A percentile compares a stretch with the other conserved stretches of the same genome.
Evolutionary conservation across 2,797 vertebrate species (phyloP).

Genomic region (Enoplosus armatus): DNA sequence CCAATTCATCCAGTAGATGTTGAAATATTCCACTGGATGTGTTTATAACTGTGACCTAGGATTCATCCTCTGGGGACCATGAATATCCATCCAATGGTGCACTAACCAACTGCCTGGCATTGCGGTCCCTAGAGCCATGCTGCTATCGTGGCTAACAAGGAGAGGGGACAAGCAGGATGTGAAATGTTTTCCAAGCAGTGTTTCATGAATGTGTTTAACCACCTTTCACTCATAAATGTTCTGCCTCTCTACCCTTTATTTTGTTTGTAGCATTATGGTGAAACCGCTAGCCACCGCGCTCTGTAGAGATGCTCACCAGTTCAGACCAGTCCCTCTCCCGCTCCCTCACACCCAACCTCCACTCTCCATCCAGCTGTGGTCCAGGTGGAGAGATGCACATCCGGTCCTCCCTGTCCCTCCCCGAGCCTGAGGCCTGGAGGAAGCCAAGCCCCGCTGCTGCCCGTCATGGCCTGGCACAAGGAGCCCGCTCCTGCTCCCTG

Average conservation of each 20-base stretch:
- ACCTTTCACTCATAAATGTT: constrained; percentile 26
- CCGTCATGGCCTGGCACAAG: constrained; percentile 82
- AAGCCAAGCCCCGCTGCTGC: constrained; percentile 51
- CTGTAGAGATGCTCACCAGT: constrained; percentile 86
- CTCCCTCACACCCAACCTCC: constrained; percentile 65
- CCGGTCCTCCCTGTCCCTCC: constrained; percentile 87
- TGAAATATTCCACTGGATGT: not conserved
- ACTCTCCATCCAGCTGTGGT: constrained; percentile 48
- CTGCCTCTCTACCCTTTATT: constrained; percentile 11
- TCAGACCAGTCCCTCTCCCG: constrained; percentile 82
- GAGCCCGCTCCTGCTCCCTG: constrained; percentile 86
- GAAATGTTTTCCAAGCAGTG: constrained; percentile 2
- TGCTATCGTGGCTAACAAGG: constrained; percentile 21
- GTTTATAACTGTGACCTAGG: no score
- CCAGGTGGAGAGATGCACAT: constrained; percentile 44
- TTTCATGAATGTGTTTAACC: constrained; percentile 13
- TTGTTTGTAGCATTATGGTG: constrained; percentile 87
- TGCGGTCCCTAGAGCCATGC: not conserved
- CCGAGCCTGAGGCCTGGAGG: constrained; percentile 89
- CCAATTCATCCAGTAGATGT: not conserved
- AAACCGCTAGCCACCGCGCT: constrained; percentile 67
- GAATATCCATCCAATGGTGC: not conserved
- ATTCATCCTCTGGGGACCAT: not conserved
- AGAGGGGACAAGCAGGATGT: not conserved
- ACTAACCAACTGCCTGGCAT: not conserved